These are phyloP conservation scores for Coreoperca whiteheadi DNA, from an alignment of 2,113 vertebrate species.

Conservation along the genomic window DNA sequence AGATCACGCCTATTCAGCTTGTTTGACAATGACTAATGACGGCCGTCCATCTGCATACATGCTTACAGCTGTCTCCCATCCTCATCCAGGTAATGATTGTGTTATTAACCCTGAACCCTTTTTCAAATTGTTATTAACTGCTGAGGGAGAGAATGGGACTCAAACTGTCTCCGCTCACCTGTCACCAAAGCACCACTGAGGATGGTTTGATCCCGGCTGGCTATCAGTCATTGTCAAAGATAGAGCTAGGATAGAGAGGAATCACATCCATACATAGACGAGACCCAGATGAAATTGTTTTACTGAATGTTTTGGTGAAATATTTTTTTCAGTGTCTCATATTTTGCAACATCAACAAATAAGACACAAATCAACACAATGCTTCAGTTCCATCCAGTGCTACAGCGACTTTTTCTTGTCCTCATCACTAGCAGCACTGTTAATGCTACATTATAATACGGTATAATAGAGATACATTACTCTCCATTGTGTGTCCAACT, in stretches of 20 bases:
- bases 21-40: slow-evolving; percentile 80
- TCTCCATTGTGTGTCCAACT: background rate
- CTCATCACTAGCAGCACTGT: background rate
- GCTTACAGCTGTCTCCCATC: slow-evolving; percentile 82
- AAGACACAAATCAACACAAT: background rate
- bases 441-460: background rate
- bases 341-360: background rate
- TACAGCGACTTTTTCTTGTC: background rate
- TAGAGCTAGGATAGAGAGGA: slow-evolving; percentile 18
- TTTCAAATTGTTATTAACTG: slow-evolving; percentile 84
- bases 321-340: slow-evolving; percentile 7
- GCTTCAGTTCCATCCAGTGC: background rate
- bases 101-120: slow-evolving; percentile 84
- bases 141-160: slow-evolving; percentile 74
- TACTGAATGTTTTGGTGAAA: slow-evolving; percentile 33
- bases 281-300: slow-evolving; percentile 12
- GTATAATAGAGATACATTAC: background rate
- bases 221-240: slow-evolving; percentile 80
- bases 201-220: slow-evolving; percentile 66
- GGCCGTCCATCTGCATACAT: slow-evolving; percentile 80
- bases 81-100: slow-evolving; percentile 83
- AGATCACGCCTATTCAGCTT: slow-evolving; percentile 68
- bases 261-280: slow-evolving; percentile 26
- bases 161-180: slow-evolving; percentile 82
- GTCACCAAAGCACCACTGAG: slow-evolving; percentile 67